phyloP scores from a whole-genome alignment of 2,888 invertebrate genomes.

The Caenorhabditis panamensis region DNA sequence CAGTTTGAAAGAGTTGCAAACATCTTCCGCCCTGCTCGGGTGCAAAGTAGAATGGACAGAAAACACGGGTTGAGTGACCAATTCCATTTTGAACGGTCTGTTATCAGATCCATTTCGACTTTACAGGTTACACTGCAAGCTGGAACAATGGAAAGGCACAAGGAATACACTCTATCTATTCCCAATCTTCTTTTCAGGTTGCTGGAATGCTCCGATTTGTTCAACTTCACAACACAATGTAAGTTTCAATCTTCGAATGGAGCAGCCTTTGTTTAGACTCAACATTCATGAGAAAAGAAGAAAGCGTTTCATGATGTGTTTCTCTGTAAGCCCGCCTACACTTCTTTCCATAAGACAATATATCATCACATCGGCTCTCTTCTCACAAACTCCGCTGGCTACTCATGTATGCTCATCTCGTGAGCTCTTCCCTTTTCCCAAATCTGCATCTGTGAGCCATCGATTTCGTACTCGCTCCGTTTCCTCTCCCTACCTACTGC shows the following conservation, averaged over 20 bases:
- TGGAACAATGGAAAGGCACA: background rate
- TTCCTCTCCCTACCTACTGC: background rate
- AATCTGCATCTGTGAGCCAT: slow-evolving; percentile 12
- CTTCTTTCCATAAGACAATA: background rate
- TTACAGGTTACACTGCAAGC: too few species aligned
- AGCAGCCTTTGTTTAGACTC: too few species aligned
- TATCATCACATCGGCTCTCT: background rate
- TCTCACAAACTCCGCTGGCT: background rate
- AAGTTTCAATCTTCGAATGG: too few species aligned
- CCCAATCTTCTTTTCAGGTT: too few species aligned
- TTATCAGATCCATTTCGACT: background rate
- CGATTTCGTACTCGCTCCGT: slow-evolving; percentile 6
- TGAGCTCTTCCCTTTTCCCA: background rate
- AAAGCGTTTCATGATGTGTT: too few species aligned
- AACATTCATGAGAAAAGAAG: too few species aligned
- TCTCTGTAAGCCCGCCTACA: background rate
- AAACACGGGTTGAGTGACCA: slow-evolving; percentile 31
- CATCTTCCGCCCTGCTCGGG: slow-evolving; percentile 3
- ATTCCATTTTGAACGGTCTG: slow-evolving; percentile 1
- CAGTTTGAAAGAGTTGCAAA: slow-evolving; percentile 50
- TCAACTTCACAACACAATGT: too few species aligned
- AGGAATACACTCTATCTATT: too few species aligned
- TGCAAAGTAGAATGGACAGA: slow-evolving; percentile 28
- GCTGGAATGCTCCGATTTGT: too few species aligned
- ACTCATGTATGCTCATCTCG: background rate